phyloP scores from a whole-genome alignment of 2,888 invertebrate species.

The Morpho helenor region DNA sequence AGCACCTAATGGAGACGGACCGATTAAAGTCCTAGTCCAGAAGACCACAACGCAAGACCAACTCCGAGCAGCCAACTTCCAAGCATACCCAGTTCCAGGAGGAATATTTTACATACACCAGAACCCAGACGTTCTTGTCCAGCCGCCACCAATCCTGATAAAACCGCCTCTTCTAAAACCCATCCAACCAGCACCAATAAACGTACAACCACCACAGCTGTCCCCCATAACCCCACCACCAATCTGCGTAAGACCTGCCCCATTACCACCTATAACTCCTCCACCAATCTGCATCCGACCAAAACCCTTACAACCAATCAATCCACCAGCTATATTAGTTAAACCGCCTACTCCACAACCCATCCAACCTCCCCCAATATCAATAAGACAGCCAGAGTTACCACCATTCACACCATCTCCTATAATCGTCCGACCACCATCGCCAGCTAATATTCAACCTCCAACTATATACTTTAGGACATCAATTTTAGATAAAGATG shows the following conservation, averaged over 20 bases:
- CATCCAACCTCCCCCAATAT: slow-evolving; percentile 35
- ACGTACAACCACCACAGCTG: slow-evolving; percentile 39
- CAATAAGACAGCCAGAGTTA: slow-evolving; percentile 34
- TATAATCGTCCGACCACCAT: slow-evolving; percentile 45
- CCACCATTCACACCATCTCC: slow-evolving; percentile 33
- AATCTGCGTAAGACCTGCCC: slow-evolving; percentile 41
- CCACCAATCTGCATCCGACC: slow-evolving; percentile 46
- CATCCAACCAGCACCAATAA: slow-evolving; percentile 43
- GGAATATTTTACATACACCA: slow-evolving; percentile 50
- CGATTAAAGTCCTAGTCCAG: slow-evolving; percentile 37
- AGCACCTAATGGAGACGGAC: slow-evolving; percentile 52
- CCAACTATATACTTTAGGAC: slow-evolving; percentile 40
- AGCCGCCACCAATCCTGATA: slow-evolving; percentile 56
- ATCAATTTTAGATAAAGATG: slow-evolving; percentile 9
- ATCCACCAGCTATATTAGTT: slow-evolving; percentile 45
- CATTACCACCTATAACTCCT: slow-evolving; percentile 39
- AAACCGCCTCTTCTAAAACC: slow-evolving; percentile 39
- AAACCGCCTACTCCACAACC: slow-evolving; percentile 41
- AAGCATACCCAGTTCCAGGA: slow-evolving; percentile 46
- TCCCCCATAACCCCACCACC: slow-evolving; percentile 42
- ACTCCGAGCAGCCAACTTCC: slow-evolving; percentile 46
- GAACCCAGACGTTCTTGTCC: slow-evolving; percentile 53
- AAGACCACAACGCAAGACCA: slow-evolving; percentile 35
- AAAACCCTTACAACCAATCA: slow-evolving; percentile 38
- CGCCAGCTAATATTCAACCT: slow-evolving; percentile 38